Conservation (phyloP, 2,888 invertebrate genomes). For the Orgyia antiqua region DNA sequence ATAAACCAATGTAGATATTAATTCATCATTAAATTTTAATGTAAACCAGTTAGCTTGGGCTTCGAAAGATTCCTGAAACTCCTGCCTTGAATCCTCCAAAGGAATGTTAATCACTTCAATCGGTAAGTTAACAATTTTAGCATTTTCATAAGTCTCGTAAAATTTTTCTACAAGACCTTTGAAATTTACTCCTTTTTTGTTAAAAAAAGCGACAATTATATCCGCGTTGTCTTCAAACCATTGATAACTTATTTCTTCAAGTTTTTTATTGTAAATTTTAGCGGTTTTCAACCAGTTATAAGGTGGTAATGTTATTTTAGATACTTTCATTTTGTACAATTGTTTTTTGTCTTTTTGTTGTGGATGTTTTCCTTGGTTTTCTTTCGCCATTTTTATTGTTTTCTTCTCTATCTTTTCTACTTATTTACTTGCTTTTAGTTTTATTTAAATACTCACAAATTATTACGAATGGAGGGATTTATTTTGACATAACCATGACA, state of each 20-base stretch:
- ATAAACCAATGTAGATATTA: constrained; percentile 40
- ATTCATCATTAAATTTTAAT: constrained; percentile 42
- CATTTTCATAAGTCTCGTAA: constrained; percentile 53
- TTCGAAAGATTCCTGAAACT: constrained; percentile 36
- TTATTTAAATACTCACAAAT: too few relatives aligned
- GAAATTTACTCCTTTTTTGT: constrained; percentile 43
- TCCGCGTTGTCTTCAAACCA: constrained; percentile 54
- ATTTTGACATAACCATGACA: too few relatives aligned
- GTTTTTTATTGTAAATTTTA: constrained; percentile 42
- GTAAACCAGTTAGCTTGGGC: constrained; percentile 68
- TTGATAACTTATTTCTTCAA: constrained; percentile 27
- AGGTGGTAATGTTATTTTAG: constrained; percentile 10
- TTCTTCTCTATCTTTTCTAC: too few relatives aligned
- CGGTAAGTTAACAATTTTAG: constrained; percentile 49
- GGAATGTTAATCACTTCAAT: constrained; percentile 63
- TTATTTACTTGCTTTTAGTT: too few relatives aligned
- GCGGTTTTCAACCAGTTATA: constrained; percentile 50
- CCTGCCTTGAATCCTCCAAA: constrained; percentile 43
- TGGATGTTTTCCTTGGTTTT: too few relatives aligned
- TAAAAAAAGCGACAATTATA: constrained; percentile 49
- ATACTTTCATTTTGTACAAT: background rate
- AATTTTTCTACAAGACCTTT: constrained; percentile 48
- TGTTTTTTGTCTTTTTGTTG: background rate
- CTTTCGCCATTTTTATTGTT: background rate
- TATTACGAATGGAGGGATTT: too few relatives aligned